Evolutionary conservation across 2,888 invertebrate species (phyloP), one percentile per base, ranked within the genome.

Genomic region (Coelinius sp.): DNA sequence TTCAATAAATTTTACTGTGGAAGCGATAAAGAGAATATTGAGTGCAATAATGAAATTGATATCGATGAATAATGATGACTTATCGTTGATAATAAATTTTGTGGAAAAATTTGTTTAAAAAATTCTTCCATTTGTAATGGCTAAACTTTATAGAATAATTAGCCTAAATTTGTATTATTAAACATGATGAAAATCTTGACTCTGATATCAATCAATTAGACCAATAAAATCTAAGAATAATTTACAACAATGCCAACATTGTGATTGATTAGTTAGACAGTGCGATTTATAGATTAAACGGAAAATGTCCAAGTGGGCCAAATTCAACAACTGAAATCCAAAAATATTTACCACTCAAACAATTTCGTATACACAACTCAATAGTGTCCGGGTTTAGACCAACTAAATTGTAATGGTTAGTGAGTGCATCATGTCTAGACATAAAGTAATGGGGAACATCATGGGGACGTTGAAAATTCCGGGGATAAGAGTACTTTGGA

Each of bases 401-500:
- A 35, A 59, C 35, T 59, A 35, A 59, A 25, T 59, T 4, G 59
- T 31, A 35, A 59, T 31, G 35, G 35, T 14, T 59, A 31, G 59
- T 8, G 59, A 59, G 59, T 8, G 31, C 35, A 59, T 59, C 59
- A 59, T 31, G 59, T 59, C 59, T 59, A 59, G 59, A 63, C 41
- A 63, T 14, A 22, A 12, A 59, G 44, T 44, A 44, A 52, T 52
- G 68, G 75, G 71, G 70, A 71, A 73, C 31, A 69, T 12, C 12
- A n/a, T 17, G 44, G 62, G 35, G 68, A 70, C 65, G 38, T 46
- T 31, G 66, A 65, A 76, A 68, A 75, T 68, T 67, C 69, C 73
- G 59, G 68, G 74, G 73, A 68, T 70, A 76, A 71, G 70, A 68
- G 66, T 62, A 68, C 31, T 73, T 75, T 76, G 71, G 79, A 80